Conservation (phyloP, 2,113 vertebrate species). For the Buteo buteo region DNA sequence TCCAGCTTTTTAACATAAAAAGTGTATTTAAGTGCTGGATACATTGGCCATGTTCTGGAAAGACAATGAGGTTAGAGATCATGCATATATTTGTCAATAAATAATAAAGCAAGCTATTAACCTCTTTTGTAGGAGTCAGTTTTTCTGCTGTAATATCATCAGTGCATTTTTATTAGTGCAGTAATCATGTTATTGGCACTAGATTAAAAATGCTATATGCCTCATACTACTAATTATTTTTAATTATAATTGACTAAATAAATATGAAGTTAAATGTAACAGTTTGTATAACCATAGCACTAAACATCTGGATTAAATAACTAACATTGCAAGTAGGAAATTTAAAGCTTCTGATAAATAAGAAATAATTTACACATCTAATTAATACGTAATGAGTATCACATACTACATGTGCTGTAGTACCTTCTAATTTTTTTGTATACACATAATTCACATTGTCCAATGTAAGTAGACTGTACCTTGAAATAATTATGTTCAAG, state of each 20-base stretch:
- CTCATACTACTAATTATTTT: not conserved
- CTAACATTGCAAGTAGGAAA: not conserved
- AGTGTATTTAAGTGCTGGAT: not conserved
- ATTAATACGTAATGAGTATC: not conserved
- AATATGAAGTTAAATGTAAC: not conserved
- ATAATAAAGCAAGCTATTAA: not conserved
- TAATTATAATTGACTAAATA: not conserved
- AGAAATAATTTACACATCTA: not conserved
- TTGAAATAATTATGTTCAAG: not conserved
- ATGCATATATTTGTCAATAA: not conserved
- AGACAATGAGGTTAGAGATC: not conserved
- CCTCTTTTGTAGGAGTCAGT: not conserved
- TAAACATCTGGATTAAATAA: not conserved
- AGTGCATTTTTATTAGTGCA: not conserved
- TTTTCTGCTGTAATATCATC: not conserved
- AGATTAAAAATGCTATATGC: not conserved
- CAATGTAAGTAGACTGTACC: not conserved
- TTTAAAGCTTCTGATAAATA: not conserved
- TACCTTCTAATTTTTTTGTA: not conserved
- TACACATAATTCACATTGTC: not conserved
- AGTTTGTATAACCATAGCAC: not conserved
- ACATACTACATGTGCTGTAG: not conserved
- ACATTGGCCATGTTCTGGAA: not conserved
- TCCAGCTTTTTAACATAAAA: not conserved
- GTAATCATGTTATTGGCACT: not conserved